Evolutionary conservation across 2,797 vertebrate genomes (phyloP).

Genomic region (Poeciliopsis paucimaculata): DNA sequence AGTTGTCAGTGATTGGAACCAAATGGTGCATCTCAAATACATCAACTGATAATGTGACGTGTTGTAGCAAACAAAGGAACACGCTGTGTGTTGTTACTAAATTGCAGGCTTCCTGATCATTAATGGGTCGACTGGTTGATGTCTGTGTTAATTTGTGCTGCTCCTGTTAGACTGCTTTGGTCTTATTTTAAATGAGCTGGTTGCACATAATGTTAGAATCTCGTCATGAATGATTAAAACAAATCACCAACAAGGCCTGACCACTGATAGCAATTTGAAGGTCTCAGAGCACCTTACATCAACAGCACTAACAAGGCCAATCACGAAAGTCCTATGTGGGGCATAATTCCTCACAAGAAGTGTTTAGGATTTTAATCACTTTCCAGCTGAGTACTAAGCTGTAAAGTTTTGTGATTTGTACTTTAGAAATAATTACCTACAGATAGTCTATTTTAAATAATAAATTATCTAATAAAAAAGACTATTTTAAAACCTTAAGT

Average conservation of each 20-base stretch:
- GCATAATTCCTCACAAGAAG: neutral
- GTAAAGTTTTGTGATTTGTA: neutral
- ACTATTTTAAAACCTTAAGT: neutral
- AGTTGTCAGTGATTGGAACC: neutral
- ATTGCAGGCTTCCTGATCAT: neutral
- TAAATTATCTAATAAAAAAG: neutral
- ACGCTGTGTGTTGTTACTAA: neutral
- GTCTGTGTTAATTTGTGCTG: neutral
- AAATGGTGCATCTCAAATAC: neutral
- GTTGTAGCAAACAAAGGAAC: neutral
- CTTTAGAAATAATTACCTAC: neutral
- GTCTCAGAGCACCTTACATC: neutral
- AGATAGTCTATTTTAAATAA: neutral
- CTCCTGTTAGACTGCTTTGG: neutral
- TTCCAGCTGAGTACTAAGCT: neutral
- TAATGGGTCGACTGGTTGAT: neutral
- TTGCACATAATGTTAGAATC: neutral
- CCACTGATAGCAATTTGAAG: constrained; percentile 3
- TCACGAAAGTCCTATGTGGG: neutral
- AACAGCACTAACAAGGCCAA: neutral
- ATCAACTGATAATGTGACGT: neutral
- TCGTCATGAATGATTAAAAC: neutral
- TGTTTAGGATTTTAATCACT: neutral
- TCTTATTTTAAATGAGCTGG: neutral
- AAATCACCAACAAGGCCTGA: neutral